Evolutionary conservation across 2,888 invertebrate genomes (phyloP).

Genomic region (Ellobium chinense): DNA sequence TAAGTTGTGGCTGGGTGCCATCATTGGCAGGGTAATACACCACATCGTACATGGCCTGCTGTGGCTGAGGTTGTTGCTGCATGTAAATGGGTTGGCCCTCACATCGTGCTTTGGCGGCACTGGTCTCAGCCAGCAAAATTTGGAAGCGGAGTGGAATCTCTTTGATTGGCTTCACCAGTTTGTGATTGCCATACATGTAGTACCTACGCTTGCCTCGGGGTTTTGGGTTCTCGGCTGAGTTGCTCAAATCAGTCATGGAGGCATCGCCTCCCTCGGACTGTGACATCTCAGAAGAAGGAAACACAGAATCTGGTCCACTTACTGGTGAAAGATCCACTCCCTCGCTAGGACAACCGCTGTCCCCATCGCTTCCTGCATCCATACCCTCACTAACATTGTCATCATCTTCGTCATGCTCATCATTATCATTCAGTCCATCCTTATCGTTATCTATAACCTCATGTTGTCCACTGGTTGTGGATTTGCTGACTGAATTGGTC

Average conservation of each 20-base stretch:
- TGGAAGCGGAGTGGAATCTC: slow-evolving; percentile 75
- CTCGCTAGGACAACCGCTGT: slow-evolving; percentile 52
- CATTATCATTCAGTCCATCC: background rate
- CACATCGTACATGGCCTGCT: slow-evolving; percentile 39
- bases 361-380: slow-evolving; percentile 46
- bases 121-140: slow-evolving; percentile 64
- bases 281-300: background rate
- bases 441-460: background rate
- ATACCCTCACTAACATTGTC: slow-evolving; percentile 32
- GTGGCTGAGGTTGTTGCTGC: slow-evolving; percentile 46
- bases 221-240: slow-evolving; percentile 48
- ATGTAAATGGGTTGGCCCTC: slow-evolving; percentile 73
- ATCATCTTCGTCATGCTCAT: slow-evolving; percentile 32
- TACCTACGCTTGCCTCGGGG: slow-evolving; percentile 63
- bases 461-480: background rate
- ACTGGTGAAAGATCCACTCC: slow-evolving; percentile 44
- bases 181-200: slow-evolving; percentile 73
- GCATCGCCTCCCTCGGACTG: background rate
- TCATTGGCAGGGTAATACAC: slow-evolving; percentile 38
- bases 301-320: slow-evolving; percentile 5
- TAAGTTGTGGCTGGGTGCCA: slow-evolving; percentile 30
- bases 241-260: background rate
- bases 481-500: background rate
- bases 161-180: slow-evolving; percentile 73
- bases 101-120: slow-evolving; percentile 68